Percentiles rank a stretch among this genome's conserved stretches.
Evolutionary conservation across 2,113 vertebrate species (phyloP).

Genomic region (Pterophyllum scalare): DNA sequence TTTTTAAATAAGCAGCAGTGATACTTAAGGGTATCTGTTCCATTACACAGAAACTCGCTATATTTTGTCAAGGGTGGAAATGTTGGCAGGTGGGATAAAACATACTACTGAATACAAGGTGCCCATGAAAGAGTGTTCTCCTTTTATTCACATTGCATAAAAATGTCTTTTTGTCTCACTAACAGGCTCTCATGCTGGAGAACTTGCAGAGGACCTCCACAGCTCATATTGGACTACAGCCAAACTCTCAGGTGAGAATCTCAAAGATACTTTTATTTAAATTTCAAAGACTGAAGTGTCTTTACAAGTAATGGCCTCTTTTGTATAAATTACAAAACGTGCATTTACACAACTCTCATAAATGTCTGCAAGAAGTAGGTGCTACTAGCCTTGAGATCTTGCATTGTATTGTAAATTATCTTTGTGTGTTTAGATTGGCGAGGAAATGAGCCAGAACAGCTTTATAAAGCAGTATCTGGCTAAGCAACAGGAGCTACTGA

Average conservation of each 20-base stretch:
- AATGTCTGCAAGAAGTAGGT: neutral
- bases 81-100: neutral
- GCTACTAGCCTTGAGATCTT: neutral
- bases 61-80: neutral
- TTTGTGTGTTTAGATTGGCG: conserved; percentile 85
- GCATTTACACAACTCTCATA: neutral
- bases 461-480: conserved; percentile 95
- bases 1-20: neutral
- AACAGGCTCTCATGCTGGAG: conserved; percentile 93
- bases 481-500: conserved; percentile 91
- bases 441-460: conserved; percentile 96
- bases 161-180: conserved; percentile 40
- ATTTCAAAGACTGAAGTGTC: neutral
- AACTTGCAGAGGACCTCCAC: conserved; percentile 92
- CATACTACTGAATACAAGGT: neutral
- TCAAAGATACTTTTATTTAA: neutral
- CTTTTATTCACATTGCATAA: conserved; percentile 2
- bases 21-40: neutral
- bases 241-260: conserved; percentile 89
- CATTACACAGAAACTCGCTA: neutral
- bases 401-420: neutral
- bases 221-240: conserved; percentile 88
- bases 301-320: neutral
- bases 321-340: neutral
- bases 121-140: neutral